A percentile compares a stretch with the other conserved stretches of the same genome.
phyloP scores from a whole-genome alignment of 2,113 vertebrate genomes.

The Pseudopodoces humilis region DNA sequence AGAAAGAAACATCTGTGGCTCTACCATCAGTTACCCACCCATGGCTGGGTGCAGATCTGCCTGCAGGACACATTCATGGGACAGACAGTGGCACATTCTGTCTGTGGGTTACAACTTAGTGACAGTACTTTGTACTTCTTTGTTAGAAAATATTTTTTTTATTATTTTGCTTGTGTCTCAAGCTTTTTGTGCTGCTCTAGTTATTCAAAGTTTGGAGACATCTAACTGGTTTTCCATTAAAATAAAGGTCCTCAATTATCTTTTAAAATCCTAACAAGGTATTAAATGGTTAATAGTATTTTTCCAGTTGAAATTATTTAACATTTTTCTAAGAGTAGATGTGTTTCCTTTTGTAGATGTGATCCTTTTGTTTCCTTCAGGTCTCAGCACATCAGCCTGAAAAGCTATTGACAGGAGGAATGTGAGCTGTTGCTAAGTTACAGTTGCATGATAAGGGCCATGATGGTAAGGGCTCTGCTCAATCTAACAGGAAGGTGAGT shows the following conservation, averaged over 20 bases:
- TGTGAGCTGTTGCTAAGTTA: slow-evolving; percentile 14
- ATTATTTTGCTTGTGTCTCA: not conserved
- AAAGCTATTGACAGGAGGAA: not conserved
- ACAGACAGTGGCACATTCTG: not conserved
- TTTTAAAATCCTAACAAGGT: not conserved
- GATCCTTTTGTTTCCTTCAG: not conserved
- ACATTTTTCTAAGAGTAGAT: not conserved
- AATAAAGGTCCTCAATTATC: not conserved
- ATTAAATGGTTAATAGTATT: not conserved
- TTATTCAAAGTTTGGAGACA: not conserved
- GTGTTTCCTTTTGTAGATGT: not conserved
- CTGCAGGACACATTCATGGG: not conserved
- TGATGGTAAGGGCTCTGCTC: not conserved
- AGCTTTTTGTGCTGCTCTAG: not conserved
- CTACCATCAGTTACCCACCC: not conserved
- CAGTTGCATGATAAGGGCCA: not conserved
- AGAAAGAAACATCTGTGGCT: not conserved
- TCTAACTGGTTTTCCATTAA: not conserved
- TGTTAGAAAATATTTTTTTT: not conserved
- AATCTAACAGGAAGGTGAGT: not conserved
- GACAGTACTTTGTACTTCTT: not conserved
- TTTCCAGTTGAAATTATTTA: not conserved
- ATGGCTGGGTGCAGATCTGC: not conserved
- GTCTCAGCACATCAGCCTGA: not conserved
- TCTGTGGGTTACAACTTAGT: not conserved